These are phyloP conservation scores for Rhinoraja longicauda DNA, from an alignment of 2,797 vertebrate genomes.

Conservation along the genomic window DNA sequence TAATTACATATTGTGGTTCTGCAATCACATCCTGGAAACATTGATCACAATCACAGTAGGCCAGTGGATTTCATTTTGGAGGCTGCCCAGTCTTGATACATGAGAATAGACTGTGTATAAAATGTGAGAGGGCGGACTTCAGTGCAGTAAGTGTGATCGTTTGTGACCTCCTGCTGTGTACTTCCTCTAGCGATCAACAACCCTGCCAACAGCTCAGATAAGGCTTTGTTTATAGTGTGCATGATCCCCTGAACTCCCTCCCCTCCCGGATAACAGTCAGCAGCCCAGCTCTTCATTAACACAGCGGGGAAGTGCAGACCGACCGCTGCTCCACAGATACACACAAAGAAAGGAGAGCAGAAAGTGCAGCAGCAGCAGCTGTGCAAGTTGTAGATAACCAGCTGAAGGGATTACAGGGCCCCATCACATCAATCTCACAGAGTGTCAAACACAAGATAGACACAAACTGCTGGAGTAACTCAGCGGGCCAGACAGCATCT, in stretches of 20 bases:
- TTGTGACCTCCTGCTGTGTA: neutral
- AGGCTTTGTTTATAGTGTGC: slow-evolving; percentile 40
- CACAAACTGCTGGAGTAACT: too few relatives aligned
- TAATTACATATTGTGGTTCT: neutral
- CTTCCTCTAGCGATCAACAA: slow-evolving; percentile 7
- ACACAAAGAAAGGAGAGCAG: neutral
- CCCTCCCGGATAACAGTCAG: neutral
- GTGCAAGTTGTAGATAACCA: neutral
- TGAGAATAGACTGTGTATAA: neutral
- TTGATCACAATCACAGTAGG: neutral
- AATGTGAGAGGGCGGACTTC: neutral
- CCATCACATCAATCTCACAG: neutral
- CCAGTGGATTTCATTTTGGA: neutral
- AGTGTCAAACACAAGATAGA: neutral
- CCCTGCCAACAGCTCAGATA: slow-evolving; percentile 18
- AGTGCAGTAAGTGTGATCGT: neutral
- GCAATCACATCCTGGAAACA: neutral
- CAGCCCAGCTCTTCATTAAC: slow-evolving; percentile 36
- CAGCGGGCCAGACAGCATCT: too few relatives aligned
- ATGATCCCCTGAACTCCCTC: slow-evolving; percentile 36
- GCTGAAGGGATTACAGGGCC: neutral
- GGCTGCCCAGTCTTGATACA: neutral
- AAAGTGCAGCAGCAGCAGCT: neutral
- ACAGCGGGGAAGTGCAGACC: neutral
- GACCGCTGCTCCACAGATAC: neutral